Evolutionary conservation across 2,797 vertebrate genomes (phyloP).

Genomic region (Lacerta bilineata): DNA sequence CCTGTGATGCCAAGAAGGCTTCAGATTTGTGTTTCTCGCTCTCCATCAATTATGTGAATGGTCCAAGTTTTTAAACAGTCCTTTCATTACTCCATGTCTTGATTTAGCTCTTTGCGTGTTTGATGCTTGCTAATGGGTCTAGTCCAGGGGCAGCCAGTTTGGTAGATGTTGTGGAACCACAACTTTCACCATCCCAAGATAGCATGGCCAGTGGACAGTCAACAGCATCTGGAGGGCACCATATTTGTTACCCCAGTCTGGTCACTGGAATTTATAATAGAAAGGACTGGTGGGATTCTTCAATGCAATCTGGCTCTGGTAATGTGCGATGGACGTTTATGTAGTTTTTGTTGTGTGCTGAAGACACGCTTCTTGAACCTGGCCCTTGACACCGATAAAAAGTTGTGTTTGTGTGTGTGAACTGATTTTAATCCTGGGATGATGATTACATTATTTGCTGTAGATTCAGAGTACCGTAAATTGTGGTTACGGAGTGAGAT

Average conservation of each 20-base stretch:
- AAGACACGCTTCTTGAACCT: no score
- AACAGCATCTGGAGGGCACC: neutral
- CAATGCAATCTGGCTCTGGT: conserved; percentile 55
- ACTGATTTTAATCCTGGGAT: no score
- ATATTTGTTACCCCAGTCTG: neutral
- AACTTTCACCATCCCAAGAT: neutral
- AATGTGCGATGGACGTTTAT: conserved; percentile 52
- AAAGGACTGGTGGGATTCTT: conserved; percentile 33
- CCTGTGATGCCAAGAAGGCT: neutral
- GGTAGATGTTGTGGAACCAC: neutral
- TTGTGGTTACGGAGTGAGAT: conserved; percentile 16
- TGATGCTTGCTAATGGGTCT: neutral
- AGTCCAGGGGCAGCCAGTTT: neutral
- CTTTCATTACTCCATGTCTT: neutral
- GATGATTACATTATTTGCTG: conserved; percentile 1
- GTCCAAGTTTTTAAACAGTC: neutral
- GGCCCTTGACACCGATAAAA: no score
- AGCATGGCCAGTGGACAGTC: neutral
- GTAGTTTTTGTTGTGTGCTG: no score
- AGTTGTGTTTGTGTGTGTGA: no score
- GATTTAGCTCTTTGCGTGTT: neutral
- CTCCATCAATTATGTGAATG: neutral
- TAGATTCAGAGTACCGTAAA: conserved; percentile 24
- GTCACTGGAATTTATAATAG: conserved; percentile 46
- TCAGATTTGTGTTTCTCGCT: neutral